Percentiles rank a stretch among this genome's conserved stretches.
Conservation (phyloP, 2,113 vertebrate genomes). For the Takifugu bimaculatus region DNA sequence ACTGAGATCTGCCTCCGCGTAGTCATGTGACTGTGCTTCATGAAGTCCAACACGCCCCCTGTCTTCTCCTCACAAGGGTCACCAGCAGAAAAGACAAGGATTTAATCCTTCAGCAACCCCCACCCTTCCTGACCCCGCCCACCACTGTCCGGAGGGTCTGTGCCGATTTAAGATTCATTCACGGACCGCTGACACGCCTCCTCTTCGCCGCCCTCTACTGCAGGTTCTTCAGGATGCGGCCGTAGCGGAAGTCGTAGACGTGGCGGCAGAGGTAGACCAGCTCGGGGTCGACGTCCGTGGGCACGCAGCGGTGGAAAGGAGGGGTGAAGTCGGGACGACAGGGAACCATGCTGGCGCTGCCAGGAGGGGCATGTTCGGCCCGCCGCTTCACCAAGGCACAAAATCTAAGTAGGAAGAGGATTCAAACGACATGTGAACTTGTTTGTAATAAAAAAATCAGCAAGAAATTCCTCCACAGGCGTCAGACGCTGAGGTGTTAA, state of each 20-base stretch:
- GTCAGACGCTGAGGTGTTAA: slow-evolving; percentile 25
- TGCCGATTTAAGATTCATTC: slow-evolving; percentile 19
- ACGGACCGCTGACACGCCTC: background rate
- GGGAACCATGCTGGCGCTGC: slow-evolving; percentile 85
- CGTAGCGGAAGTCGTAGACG: slow-evolving; percentile 96
- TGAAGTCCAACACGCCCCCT: slow-evolving; percentile 10
- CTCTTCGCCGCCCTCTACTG: slow-evolving; percentile 74
- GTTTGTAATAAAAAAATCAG: background rate
- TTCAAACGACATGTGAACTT: background rate
- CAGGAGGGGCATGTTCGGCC: slow-evolving; percentile 83
- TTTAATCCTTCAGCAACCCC: slow-evolving; percentile 20
- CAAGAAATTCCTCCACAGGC: slow-evolving; percentile 9
- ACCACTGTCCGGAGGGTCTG: slow-evolving; percentile 12
- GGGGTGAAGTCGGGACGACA: slow-evolving; percentile 85
- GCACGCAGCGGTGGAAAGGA: slow-evolving; percentile 92
- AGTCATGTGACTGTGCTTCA: slow-evolving; percentile 61
- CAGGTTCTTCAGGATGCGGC: slow-evolving; percentile 97
- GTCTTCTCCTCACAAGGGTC: slow-evolving; percentile 5
- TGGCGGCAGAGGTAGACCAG: slow-evolving; percentile 98
- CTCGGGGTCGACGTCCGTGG: slow-evolving; percentile 89
- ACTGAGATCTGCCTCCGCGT: slow-evolving; percentile 28
- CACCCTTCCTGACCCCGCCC: background rate
- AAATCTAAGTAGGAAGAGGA: slow-evolving; percentile 77
- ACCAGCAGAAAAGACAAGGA: slow-evolving; percentile 22
- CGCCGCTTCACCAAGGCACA: slow-evolving; percentile 98